Conservation (phyloP, 2,888 invertebrate genomes). For the Rhorus exstirpatorius region DNA sequence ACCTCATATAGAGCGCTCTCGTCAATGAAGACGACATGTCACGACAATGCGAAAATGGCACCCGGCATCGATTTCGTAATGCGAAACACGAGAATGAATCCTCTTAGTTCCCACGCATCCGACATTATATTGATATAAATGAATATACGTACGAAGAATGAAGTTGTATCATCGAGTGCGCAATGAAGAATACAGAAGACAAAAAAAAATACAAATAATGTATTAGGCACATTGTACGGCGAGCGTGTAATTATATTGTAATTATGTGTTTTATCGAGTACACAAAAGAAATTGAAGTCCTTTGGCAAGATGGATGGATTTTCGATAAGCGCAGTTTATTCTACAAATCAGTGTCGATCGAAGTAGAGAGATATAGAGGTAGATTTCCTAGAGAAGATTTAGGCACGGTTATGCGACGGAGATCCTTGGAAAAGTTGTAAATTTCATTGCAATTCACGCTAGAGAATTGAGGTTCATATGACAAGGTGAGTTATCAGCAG, state of each 20-base stretch:
- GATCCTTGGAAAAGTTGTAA: constrained; percentile 36
- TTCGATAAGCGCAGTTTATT: neutral
- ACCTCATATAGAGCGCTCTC: constrained; percentile 4
- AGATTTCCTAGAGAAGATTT: no score
- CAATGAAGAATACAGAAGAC: neutral
- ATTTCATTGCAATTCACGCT: constrained; percentile 22
- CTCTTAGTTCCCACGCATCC: constrained; percentile 45
- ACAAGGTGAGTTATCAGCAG: constrained; percentile 16
- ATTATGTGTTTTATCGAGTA: constrained; percentile 21
- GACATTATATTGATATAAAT: constrained; percentile 16
- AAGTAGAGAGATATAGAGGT: no score
- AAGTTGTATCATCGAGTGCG: constrained; percentile 11
- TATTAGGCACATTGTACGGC: constrained; percentile 44
- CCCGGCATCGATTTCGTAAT: constrained; percentile 56
- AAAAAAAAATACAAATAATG: constrained; percentile 16
- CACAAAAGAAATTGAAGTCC: constrained; percentile 6
- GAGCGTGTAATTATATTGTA: constrained; percentile 35
- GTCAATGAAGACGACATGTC: constrained; percentile 33
- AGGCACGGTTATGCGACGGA: no score
- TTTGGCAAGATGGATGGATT: neutral
- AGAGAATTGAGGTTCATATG: constrained; percentile 8
- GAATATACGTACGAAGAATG: constrained; percentile 7
- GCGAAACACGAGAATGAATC: constrained; percentile 5
- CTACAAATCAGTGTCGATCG: neutral
- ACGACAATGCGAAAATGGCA: constrained; percentile 31